Base-by-base conservation (phyloP, 2,113 vertebrate species). In the Cricetomys ansorgei region DNA sequence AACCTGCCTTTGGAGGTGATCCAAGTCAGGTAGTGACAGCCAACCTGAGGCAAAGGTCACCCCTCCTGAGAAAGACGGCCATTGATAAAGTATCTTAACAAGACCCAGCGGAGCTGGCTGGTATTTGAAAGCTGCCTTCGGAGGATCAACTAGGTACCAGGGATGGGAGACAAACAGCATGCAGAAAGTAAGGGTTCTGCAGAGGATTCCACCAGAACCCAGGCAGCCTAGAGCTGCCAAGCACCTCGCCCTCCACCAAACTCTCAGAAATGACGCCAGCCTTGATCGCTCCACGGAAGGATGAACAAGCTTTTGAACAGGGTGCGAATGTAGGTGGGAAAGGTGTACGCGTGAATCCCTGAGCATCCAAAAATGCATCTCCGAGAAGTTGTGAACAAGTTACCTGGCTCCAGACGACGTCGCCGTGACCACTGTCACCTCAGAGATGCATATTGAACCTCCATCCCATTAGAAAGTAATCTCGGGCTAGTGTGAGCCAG, bases 1-100 rank as follows among this genome's bases (percentile, higher is more conserved):
- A 99, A 99, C 98, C 97, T 98, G 98, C 98, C 94, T 98, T 98
- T 95, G 88, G 95, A 98, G 98, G 98, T 98, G 98, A 98, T 96
- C 96, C 72, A 16, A 99, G 98, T 97, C 98, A 98, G 98, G 98
- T 98, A 97, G 97, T 96, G 96, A 97, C 97, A 98, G 98, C 96
- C 96, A 96, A 96, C 93, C 98, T 64, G 97, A 98, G 98, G 91
- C 97, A 99, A 99, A 99, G 98, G 99, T 98, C 98, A 98, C 40
- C 88, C 95, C 94, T 92, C 96, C 96, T 50, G 96, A 97, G 97
- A 97, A 95, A 98, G 97, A 98, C 94, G 96, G 97, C 98, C 98
- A 96, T 94, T 96, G 98, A 98, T 97, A 96, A 98, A 97, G 98
- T 91, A 94, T 98, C 98, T 98, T 98, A 99, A 98, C 98, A 98